Evolutionary conservation across 2,797 vertebrate genomes (phyloP), one percentile per base, ranked within the genome.

Genomic region (Chelon auratus): DNA sequence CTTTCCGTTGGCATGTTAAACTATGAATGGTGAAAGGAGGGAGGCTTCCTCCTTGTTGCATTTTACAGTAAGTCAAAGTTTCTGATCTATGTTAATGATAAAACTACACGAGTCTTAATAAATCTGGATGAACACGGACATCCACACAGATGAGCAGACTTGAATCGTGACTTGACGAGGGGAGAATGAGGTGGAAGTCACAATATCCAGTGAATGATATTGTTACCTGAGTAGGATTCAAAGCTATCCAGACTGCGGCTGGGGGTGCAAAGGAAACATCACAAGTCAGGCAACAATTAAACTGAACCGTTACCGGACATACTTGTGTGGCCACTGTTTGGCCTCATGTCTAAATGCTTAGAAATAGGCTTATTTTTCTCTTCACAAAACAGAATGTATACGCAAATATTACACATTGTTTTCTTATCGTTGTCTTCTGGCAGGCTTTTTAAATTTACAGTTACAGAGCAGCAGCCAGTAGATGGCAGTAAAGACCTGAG

Each of bases 171-270:
- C 50, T 76, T 53, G 74, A 78, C 70, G 57, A 20, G n/a, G 72
- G 48, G 69, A 70, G 33, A 61, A 83, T 87, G 82, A 82, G 64
- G 78, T 80, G 83, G 45, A 78, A 43, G 53, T 84, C 75, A 85
- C 80, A 75, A 69, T 60, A 81, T 62, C 78, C 64, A 82, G 65
- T 69, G 58, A 78, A 85, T 60, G 81, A 72, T 60, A 26, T 70
- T 4, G 84, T 95, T 96, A 96, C 95, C 95, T 96, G 94, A 92
- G 86, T 91, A 93, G 68, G 94, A 92, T 83, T 94, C 94, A 94
- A 95, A 96, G 92, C 94, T 95, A 93, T 95, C 94, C 95, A 95
- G 91, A 94, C 94, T 95, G 93, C 89, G 94, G 93, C 94, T 95
- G 84, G 78, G 90, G 90, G 89, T 84, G 91, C 81, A 94, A 83